These are phyloP conservation scores for Chelonus formosanus DNA, from an alignment of 2,888 invertebrate genomes.

Conservation along the genomic window DNA sequence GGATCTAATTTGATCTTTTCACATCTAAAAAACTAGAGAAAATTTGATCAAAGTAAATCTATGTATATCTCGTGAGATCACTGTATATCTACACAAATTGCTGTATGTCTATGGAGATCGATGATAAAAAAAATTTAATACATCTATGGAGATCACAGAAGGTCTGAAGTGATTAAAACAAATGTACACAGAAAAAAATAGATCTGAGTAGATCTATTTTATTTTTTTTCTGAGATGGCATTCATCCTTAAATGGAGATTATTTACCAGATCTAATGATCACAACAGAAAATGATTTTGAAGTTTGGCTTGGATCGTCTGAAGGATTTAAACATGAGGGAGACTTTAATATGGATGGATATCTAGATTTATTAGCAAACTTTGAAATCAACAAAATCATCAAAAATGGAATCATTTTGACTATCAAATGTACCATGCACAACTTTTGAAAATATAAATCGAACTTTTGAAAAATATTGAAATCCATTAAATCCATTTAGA, in stretches of 20 bases:
- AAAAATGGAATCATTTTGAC: conserved; percentile 74
- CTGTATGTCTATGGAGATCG: too few species aligned
- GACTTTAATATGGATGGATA: conserved; percentile 97
- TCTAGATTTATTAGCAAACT: conserved; percentile 87
- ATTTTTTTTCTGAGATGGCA: too few species aligned
- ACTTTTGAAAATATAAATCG: conserved; percentile 74
- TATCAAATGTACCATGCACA: conserved; percentile 81
- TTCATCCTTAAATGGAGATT: conserved; percentile 86
- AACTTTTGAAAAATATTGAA: conserved; percentile 82
- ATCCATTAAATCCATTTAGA: conserved; percentile 75
- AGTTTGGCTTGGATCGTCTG: conserved; percentile 76
- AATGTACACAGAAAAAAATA: too few species aligned
- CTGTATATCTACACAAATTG: too few species aligned
- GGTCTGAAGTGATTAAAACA: too few species aligned
- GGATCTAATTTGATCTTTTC: too few species aligned
- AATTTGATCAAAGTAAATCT: too few species aligned
- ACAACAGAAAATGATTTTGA: conserved; percentile 78
- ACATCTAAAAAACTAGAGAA: too few species aligned
- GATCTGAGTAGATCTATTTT: too few species aligned
- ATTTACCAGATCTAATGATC: conserved; percentile 83
- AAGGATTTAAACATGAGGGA: conserved; percentile 77
- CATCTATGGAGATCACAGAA: too few species aligned
- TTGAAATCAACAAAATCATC: conserved; percentile 64
- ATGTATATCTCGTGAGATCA: too few species aligned
- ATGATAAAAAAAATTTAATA: too few species aligned